These are phyloP conservation scores for Periophthalmodon schlosseri DNA, from an alignment of 2,113 vertebrate genomes.

Conservation along the genomic window DNA sequence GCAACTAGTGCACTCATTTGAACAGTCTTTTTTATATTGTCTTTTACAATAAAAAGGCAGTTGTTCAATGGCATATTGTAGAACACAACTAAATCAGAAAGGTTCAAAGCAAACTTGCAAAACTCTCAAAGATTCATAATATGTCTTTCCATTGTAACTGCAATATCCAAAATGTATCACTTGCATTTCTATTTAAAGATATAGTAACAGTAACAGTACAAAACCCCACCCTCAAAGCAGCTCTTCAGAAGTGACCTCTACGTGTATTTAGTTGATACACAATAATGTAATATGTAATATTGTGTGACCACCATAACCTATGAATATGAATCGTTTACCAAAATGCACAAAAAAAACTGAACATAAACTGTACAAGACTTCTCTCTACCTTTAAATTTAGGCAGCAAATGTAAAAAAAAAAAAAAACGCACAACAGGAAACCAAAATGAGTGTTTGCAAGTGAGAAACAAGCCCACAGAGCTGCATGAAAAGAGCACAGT, in stretches of 20 bases:
- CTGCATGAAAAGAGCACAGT: slow-evolving; percentile 26
- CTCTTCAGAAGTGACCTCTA: background rate
- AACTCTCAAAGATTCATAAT: no score
- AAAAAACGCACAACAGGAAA: slow-evolving; percentile 64
- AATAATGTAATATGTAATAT: background rate
- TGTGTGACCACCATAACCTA: background rate
- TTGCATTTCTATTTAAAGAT: no score
- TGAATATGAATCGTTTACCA: background rate
- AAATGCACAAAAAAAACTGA: slow-evolving; percentile 25
- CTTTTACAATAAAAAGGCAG: no score
- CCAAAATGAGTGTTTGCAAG: slow-evolving; percentile 51
- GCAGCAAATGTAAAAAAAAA: slow-evolving; percentile 37
- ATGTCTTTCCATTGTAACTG: background rate
- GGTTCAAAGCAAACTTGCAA: no score
- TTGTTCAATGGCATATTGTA: no score
- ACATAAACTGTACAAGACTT: slow-evolving; percentile 20
- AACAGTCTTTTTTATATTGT: no score
- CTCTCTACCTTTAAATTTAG: slow-evolving; percentile 31
- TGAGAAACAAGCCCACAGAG: slow-evolving; percentile 52
- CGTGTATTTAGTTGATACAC: background rate
- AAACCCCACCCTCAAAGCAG: background rate
- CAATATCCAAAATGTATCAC: background rate
- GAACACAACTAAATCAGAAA: no score
- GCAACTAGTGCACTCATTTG: background rate
- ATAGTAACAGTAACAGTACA: no score